Conservation (phyloP, 2,113 vertebrate species). For the Erythrolamprus reginae region DNA sequence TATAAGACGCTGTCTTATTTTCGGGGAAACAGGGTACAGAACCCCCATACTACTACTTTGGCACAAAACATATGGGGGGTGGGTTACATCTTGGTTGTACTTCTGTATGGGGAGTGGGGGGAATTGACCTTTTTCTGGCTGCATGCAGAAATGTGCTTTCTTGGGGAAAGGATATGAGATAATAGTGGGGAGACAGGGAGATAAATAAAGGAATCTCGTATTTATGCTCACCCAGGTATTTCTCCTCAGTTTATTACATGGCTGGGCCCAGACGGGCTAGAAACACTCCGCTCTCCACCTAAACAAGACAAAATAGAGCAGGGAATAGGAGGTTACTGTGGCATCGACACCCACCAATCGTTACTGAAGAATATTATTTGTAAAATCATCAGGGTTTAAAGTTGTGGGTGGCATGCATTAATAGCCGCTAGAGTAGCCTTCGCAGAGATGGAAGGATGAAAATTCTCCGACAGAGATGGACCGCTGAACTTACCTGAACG, state of each 20-base stretch:
- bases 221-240: conserved; percentile 73
- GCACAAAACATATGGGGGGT: background rate
- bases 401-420: no score
- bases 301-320: background rate
- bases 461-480: no score
- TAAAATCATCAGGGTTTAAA: background rate
- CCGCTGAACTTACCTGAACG: no score
- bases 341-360: fast-evolving
- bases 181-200: background rate
- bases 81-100: background rate
- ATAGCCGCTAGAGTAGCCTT: no score
- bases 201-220: background rate
- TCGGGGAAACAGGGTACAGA: no score
- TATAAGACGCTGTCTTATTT: no score
- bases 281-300: conserved; percentile 80
- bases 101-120: background rate
- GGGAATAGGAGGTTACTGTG: background rate
- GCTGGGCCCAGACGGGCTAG: conserved; percentile 71
- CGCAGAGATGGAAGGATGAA: no score
- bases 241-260: conserved; percentile 77
- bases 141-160: background rate
- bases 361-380: background rate
- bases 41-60: background rate
- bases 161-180: background rate
- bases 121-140: background rate